A percentile compares a stretch with the other conserved stretches of the same genome.
Evolutionary conservation across 2,797 vertebrate species (phyloP).

Genomic region (Pseudomugil tenellus): DNA sequence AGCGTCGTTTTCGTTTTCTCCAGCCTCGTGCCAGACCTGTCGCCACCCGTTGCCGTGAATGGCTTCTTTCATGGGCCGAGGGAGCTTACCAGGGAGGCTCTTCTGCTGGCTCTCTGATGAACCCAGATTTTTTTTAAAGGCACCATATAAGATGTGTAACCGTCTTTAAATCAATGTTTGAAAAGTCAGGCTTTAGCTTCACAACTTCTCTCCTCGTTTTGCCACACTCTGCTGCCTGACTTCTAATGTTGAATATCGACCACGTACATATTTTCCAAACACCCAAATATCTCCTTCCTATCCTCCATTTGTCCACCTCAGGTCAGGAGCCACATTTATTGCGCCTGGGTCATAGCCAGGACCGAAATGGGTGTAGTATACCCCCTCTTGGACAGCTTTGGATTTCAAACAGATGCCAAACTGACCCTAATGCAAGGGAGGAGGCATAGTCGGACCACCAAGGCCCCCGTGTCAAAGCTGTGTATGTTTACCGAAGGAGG

Average conservation of each 20-base stretch:
- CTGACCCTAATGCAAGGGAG: constrained; percentile 57
- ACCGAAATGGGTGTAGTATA: constrained; percentile 64
- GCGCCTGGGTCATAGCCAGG: constrained; percentile 60
- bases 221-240: not conserved
- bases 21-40: constrained; percentile 69
- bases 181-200: not conserved
- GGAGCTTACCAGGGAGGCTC: constrained; percentile 51
- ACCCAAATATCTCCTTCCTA: not conserved
- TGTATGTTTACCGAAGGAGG: constrained; percentile 79
- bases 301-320: constrained; percentile 43
- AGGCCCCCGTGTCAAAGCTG: constrained; percentile 70
- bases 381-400: constrained; percentile 66
- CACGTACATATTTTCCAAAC: constrained; percentile 1
- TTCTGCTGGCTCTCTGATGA: constrained; percentile 43
- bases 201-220: not conserved
- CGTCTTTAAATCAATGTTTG: not conserved
- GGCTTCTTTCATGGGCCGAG: constrained; percentile 72
- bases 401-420: constrained; percentile 81
- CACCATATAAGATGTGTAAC: constrained; percentile 33
- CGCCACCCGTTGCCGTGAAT: constrained; percentile 76
- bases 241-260: constrained; percentile 11
- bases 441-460: constrained; percentile 73
- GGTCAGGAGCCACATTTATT: constrained; percentile 56
- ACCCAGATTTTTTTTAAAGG: constrained; percentile 8
- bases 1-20: constrained; percentile 66